Base-by-base conservation (phyloP, 2,113 vertebrate genomes). In the Corapipo altera region DNA sequence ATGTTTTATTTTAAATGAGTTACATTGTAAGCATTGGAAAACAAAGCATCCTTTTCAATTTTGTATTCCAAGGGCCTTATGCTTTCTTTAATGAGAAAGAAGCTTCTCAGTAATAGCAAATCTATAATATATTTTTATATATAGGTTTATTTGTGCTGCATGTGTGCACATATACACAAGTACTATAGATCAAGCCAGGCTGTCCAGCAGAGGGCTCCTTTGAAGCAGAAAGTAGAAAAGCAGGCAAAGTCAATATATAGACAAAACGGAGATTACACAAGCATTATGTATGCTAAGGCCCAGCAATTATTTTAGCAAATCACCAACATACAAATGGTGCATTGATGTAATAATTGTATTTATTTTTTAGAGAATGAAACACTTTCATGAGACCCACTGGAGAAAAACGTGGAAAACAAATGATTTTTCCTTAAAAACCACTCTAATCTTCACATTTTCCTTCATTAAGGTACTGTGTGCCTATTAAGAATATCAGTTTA, bases 121-220 rank as follows among this genome's bases (percentile, higher is more conserved):
- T 90, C 70, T 65, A 86, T 48, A 21, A 61, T 83, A 76, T 59
- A 21, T 72, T 15, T 85, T 80, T 20, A 17, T 33, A n/a, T 9
- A 35, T 33, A 73, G n/a, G 54, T 57, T 78, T 82, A 62, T 57
- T 49, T 54, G 51, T 32, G 44, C 41, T 13, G 39, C 81, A 61
- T 85, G 39, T 71, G 44, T 49, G 37, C 71, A 74, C 15, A 49
- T 24, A 23, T 8, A 69, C 24, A 22, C 32, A 30, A 89, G 12
- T 20, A 33, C 67, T 59, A 22, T 24, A 89, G 51, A 89, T 91
- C 94, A 96, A 41, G 71, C 33, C 79, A 81, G 89, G 92, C 91
- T 95, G 96, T 97, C 98, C 98, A 98, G 98, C 98, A 98, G 98
- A 98, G 98, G 98, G 98, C 98, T 97, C 98, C 98, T 98, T 97